These are phyloP conservation scores for Matsumurasca onukii DNA, from an alignment of 1,140 invertebrate genomes.

Conservation along the genomic window DNA sequence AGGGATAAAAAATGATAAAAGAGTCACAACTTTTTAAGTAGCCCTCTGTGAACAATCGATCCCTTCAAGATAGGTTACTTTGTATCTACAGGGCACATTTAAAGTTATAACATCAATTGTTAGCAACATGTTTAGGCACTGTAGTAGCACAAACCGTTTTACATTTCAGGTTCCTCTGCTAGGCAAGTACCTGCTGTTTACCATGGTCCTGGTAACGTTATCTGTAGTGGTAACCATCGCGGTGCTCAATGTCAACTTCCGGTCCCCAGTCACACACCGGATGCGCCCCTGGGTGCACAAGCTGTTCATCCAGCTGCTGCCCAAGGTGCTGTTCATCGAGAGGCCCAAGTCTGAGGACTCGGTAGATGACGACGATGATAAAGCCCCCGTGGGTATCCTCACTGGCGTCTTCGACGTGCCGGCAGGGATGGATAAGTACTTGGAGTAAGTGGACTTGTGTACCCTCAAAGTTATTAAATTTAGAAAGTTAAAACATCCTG, in stretches of 20 bases:
- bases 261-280: conserved; percentile 94
- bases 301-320: conserved; percentile 78
- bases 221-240: conserved; percentile 98
- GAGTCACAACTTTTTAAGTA: no score
- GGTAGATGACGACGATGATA: conserved; percentile 55
- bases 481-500: no score
- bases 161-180: conserved; percentile 96
- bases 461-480: no score
- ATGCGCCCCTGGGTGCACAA: conserved; percentile 88
- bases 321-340: conserved; percentile 71
- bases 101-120: no score
- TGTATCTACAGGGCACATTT: no score
- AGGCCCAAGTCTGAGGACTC: conserved; percentile 73
- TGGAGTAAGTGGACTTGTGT: conserved; percentile 57
- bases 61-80: no score
- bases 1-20: no score
- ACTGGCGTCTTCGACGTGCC: conserved; percentile 68
- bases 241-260: conserved; percentile 98
- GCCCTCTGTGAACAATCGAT: no score
- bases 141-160: no score
- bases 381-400: conserved; percentile 65
- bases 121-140: no score
- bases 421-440: conserved; percentile 68
- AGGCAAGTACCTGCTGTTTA: conserved; percentile 98
- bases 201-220: conserved; percentile 97